Evolutionary conservation across 1,140 invertebrate genomes (phyloP).

Genomic region (Dendroctonus valens): DNA sequence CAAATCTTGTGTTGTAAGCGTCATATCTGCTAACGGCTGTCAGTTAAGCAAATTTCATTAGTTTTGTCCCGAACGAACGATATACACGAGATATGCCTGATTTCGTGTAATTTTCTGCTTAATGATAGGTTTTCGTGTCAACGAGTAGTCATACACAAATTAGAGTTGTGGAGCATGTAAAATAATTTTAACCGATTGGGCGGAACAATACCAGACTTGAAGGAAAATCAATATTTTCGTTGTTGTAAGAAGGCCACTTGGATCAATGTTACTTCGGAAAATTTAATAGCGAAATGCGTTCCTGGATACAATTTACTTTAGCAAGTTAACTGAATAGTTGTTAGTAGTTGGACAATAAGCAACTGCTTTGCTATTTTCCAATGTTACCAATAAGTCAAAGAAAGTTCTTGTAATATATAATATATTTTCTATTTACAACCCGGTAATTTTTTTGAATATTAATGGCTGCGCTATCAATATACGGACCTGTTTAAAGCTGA

Average conservation of each 20-base stretch:
- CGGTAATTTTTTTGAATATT: too few relatives aligned
- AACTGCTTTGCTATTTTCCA: too few relatives aligned
- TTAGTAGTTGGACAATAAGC: too few relatives aligned
- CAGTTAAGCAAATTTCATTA: constrained; percentile 33
- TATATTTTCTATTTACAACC: too few relatives aligned
- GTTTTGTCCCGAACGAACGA: constrained; percentile 33
- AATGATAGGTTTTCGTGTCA: constrained; percentile 36
- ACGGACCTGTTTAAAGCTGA: too few relatives aligned
- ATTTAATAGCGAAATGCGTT: too few relatives aligned
- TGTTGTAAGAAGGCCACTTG: not conserved
- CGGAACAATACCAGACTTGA: constrained; percentile 5
- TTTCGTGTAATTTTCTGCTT: constrained; percentile 35
- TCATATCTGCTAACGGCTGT: constrained; percentile 29
- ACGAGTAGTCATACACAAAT: constrained; percentile 33
- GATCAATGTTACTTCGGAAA: too few relatives aligned
- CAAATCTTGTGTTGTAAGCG: constrained; percentile 17
- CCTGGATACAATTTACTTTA: too few relatives aligned
- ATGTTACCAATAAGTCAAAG: too few relatives aligned
- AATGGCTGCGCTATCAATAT: too few relatives aligned
- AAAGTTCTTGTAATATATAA: too few relatives aligned
- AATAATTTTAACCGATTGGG: constrained; percentile 19
- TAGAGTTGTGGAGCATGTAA: constrained; percentile 16
- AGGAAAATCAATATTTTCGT: constrained; percentile 9
- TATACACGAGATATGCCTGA: constrained; percentile 32
- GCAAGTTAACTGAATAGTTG: too few relatives aligned